Percentiles rank a stretch among this genome's conserved stretches.
Conservation (phyloP, 2,888 invertebrate species). For the Heliconius ethilla region DNA sequence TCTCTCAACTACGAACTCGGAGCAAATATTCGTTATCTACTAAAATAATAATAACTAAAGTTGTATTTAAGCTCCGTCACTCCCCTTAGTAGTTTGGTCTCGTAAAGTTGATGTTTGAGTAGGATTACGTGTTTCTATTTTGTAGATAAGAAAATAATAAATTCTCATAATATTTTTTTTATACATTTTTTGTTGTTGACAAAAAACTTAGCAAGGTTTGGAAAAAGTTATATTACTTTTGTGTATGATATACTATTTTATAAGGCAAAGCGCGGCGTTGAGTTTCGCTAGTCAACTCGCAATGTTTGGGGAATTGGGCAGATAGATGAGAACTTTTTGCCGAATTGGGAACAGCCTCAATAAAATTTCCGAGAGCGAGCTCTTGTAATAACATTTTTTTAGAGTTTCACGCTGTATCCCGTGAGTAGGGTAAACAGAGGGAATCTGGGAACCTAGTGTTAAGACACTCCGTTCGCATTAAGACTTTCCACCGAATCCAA, state of each 20-base stretch:
- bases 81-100: conserved; percentile 22
- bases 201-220: background rate
- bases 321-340: no score
- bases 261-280: no score
- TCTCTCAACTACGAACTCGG: no score
- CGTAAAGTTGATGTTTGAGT: conserved; percentile 10
- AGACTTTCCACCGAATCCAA: no score
- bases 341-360: no score
- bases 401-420: no score
- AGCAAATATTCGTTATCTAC: conserved; percentile 14
- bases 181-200: background rate
- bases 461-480: no score
- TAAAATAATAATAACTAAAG: conserved; percentile 22
- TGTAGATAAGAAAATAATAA: conserved; percentile 12
- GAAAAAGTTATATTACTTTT: background rate
- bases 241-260: no score
- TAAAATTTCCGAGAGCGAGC: background rate
- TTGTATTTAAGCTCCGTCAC: conserved; percentile 7
- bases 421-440: no score
- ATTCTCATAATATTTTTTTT: background rate
- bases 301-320: no score
- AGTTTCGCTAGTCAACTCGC: no score
- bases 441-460: no score
- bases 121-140: conserved; percentile 10
- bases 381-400: background rate